Percentiles rank a stretch among this genome's conserved stretches.
These are phyloP conservation scores for Galeopterus variegatus DNA, from an alignment of 2,113 vertebrate species.

Conservation along the genomic window DNA sequence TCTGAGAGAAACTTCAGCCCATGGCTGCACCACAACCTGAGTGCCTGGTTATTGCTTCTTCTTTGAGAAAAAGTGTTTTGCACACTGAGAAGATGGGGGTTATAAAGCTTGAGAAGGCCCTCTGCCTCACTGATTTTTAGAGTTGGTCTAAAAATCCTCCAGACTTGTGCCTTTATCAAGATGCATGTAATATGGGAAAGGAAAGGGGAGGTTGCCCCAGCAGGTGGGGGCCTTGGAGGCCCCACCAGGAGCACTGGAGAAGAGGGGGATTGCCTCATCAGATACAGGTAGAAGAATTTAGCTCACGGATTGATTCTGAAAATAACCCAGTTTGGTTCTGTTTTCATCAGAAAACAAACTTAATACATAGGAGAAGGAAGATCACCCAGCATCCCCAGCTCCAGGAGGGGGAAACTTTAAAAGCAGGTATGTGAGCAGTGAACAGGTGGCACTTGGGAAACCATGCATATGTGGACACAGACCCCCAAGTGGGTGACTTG, in stretches of 20 bases:
- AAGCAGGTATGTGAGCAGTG: neutral
- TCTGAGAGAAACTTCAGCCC: neutral
- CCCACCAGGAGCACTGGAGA: fast-evolving
- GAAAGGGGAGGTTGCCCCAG: fast-evolving
- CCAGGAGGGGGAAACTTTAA: neutral
- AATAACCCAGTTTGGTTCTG: neutral
- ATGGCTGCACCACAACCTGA: fast-evolving
- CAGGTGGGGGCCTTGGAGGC: neutral
- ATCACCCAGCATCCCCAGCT: neutral
- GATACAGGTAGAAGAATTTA: neutral
- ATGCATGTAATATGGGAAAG: neutral
- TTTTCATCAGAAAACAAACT: slow-evolving; percentile 17
- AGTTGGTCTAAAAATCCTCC: neutral
- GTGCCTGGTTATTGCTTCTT: neutral
- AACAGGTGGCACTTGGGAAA: neutral
- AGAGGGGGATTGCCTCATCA: neutral
- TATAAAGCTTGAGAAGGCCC: neutral
- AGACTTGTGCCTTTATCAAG: neutral
- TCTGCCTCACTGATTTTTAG: neutral
- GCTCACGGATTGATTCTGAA: neutral
- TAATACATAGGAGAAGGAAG: neutral
- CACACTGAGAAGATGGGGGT: neutral
- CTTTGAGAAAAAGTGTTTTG: neutral
- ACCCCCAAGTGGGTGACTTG: fast-evolving
- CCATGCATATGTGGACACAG: fast-evolving